Conservation (phyloP, 2,797 vertebrate species). For the Microchirus variegatus region DNA sequence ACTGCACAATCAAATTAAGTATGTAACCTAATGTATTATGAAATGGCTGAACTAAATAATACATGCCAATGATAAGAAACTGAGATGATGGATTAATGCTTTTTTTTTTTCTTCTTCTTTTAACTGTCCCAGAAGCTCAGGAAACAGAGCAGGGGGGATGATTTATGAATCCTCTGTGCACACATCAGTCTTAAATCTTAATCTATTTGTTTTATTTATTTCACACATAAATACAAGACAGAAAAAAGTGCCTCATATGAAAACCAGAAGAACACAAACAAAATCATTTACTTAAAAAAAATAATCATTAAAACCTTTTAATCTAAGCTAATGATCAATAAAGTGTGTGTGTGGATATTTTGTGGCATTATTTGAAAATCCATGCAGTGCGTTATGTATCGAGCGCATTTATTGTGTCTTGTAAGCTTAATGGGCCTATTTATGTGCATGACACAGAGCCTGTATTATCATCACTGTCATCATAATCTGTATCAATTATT, state of each 20-base stretch:
- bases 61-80: not conserved
- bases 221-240: no score
- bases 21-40: not conserved
- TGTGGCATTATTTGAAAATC: not conserved
- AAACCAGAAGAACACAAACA: no score
- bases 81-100: not conserved
- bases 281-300: no score
- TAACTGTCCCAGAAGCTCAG: not conserved
- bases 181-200: no score
- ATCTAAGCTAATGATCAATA: no score
- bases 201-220: no score
- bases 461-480: not conserved
- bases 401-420: not conserved
- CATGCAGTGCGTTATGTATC: not conserved
- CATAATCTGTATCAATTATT: constrained; percentile 11
- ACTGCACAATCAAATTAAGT: not conserved
- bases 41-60: not conserved
- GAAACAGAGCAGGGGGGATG: not conserved
- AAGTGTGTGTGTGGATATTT: not conserved
- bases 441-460: not conserved
- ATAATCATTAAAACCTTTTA: no score
- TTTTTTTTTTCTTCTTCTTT: not conserved
- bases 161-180: not conserved
- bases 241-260: no score
- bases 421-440: not conserved